These are phyloP conservation scores for Orchestia grillus DNA, from an alignment of 1,140 invertebrate species.

Conservation along the genomic window DNA sequence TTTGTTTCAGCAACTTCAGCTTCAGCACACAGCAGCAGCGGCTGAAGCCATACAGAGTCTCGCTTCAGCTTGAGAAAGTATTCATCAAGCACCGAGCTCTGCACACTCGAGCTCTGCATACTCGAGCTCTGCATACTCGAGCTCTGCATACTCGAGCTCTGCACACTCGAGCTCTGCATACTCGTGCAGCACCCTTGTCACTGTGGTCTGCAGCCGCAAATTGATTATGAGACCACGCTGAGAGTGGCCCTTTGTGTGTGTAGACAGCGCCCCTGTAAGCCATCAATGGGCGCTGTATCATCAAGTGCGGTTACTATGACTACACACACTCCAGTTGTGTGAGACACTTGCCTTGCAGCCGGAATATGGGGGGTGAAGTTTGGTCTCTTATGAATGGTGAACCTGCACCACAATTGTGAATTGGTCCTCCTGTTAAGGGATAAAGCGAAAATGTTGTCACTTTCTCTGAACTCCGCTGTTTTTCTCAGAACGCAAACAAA, in stretches of 20 bases:
- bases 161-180: too few relatives aligned
- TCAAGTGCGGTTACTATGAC: too few relatives aligned
- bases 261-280: too few relatives aligned
- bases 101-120: too few relatives aligned
- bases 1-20: constrained; percentile 25
- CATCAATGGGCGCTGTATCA: background rate
- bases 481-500: background rate
- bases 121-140: too few relatives aligned
- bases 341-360: background rate
- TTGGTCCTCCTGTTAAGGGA: too few relatives aligned
- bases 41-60: background rate
- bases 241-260: background rate
- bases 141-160: too few relatives aligned
- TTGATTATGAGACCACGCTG: background rate
- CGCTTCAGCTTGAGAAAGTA: background rate
- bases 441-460: background rate
- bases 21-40: background rate
- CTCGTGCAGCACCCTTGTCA: too few relatives aligned
- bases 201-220: background rate
- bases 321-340: background rate
- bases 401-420: background rate
- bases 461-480: background rate
- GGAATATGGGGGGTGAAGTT: background rate
- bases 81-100: too few relatives aligned
- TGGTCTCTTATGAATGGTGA: background rate